A percentile compares a stretch with the other conserved stretches of the same genome.
phyloP scores from a whole-genome alignment of 2,888 invertebrate genomes.

The Trachelus stipa region DNA sequence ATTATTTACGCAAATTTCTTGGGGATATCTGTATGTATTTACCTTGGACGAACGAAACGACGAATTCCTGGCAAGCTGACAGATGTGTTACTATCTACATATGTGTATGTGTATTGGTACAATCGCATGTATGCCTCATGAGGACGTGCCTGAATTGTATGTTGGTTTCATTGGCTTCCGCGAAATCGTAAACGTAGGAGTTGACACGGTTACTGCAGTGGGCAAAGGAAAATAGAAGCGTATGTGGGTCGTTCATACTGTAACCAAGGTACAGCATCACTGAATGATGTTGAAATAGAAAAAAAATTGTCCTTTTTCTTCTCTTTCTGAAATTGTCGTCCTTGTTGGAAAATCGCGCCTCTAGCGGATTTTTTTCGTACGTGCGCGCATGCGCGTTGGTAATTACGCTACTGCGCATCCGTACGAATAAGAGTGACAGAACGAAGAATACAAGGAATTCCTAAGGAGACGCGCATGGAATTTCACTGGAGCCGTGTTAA shows the following conservation, averaged over 20 bases:
- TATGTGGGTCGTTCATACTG: not conserved
- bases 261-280: not conserved
- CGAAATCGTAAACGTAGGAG: slow-evolving; percentile 22
- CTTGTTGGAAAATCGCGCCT: slow-evolving; percentile 18
- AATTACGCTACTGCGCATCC: not conserved
- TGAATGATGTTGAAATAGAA: slow-evolving; percentile 16
- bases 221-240: slow-evolving; percentile 17
- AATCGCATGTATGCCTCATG: not conserved
- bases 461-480: not conserved
- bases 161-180: slow-evolving; percentile 5
- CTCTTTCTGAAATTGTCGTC: slow-evolving; percentile 14
- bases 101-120: not conserved
- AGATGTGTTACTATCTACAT: slow-evolving; percentile 13
- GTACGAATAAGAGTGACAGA: not conserved
- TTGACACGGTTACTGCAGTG: slow-evolving; percentile 9
- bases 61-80: slow-evolving; percentile 37
- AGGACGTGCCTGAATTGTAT: not conserved
- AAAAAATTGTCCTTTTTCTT: slow-evolving; percentile 32
- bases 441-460: not conserved
- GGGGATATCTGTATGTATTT: not conserved
- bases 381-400: not conserved
- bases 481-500: not conserved
- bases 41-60: slow-evolving; percentile 5
- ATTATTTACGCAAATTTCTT: not conserved
- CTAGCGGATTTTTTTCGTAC: not conserved